phyloP scores from a whole-genome alignment of 2,888 invertebrate genomes.

The Habrosyne pyritoides region DNA sequence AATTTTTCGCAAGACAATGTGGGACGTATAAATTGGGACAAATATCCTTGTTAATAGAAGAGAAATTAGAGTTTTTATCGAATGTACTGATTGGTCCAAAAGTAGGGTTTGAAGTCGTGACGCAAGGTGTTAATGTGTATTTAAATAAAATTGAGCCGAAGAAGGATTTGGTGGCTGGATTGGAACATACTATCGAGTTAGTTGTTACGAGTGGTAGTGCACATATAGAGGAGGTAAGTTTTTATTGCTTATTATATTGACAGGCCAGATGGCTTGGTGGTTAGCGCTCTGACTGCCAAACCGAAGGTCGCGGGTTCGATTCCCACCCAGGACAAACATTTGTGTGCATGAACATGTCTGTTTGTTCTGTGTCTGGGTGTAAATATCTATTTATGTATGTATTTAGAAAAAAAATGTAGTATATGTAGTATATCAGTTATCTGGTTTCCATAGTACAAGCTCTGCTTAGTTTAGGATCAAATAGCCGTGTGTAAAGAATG shows the following conservation, averaged over 20 bases:
- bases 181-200: slow-evolving; percentile 90
- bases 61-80: slow-evolving; percentile 89
- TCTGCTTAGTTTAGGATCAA: no score
- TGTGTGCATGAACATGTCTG: no score
- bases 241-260: slow-evolving; percentile 16
- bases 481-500: no score
- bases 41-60: slow-evolving; percentile 85
- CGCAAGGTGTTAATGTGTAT: slow-evolving; percentile 75
- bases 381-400: no score
- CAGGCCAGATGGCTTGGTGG: no score
- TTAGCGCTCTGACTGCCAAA: no score
- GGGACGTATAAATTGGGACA: slow-evolving; percentile 90
- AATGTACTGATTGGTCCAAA: slow-evolving; percentile 81
- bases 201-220: slow-evolving; percentile 91
- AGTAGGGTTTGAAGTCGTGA: slow-evolving; percentile 83
- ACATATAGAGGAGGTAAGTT: slow-evolving; percentile 86
- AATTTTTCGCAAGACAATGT: slow-evolving; percentile 84
- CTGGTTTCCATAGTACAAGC: no score
- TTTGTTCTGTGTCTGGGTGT: no score
- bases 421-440: no score
- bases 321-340: no score
- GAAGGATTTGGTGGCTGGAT: slow-evolving; percentile 91
- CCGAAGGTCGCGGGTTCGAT: no score
- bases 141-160: slow-evolving; percentile 80
- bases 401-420: no score